Evolutionary conservation across 2,113 vertebrate species (phyloP).

Genomic region (Scophthalmus maximus): DNA sequence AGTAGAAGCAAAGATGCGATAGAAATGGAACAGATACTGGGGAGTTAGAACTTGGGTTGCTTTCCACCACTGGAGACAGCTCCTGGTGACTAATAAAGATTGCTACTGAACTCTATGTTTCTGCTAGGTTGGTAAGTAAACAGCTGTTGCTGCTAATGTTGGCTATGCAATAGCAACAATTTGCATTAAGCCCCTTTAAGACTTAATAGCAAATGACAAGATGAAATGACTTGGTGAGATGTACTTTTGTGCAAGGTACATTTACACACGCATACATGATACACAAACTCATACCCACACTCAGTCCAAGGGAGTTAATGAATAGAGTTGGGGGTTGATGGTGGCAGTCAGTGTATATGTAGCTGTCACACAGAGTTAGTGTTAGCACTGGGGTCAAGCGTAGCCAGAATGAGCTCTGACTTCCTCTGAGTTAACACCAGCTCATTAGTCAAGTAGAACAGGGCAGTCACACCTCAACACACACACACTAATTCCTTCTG

Average conservation of each 20-base stretch:
- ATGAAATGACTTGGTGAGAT: neutral
- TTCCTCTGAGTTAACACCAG: constrained; percentile 76
- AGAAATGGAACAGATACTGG: no score
- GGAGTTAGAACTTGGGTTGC: neutral
- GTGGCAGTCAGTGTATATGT: constrained; percentile 72
- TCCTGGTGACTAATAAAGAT: neutral
- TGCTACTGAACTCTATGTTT: neutral
- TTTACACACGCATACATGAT: neutral
- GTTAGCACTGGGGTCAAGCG: constrained; percentile 76
- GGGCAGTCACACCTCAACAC: constrained; percentile 78
- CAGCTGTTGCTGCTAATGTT: neutral
- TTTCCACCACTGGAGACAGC: neutral
- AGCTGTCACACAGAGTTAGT: constrained; percentile 73
- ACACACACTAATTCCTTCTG: constrained; percentile 67
- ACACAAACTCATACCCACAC: constrained; percentile 42
- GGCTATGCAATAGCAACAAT: neutral
- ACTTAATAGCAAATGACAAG: neutral
- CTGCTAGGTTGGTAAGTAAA: neutral
- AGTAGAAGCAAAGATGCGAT: no score
- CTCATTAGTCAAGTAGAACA: constrained; percentile 78
- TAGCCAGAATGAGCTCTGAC: constrained; percentile 70
- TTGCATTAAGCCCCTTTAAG: neutral
- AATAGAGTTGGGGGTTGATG: constrained; percentile 60
- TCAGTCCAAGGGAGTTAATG: constrained; percentile 62
- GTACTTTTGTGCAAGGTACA: neutral